Percentiles rank a stretch among this genome's conserved stretches.
These are phyloP conservation scores for Cheilosia soror DNA, from an alignment of 2,888 invertebrate genomes.

Conservation along the genomic window DNA sequence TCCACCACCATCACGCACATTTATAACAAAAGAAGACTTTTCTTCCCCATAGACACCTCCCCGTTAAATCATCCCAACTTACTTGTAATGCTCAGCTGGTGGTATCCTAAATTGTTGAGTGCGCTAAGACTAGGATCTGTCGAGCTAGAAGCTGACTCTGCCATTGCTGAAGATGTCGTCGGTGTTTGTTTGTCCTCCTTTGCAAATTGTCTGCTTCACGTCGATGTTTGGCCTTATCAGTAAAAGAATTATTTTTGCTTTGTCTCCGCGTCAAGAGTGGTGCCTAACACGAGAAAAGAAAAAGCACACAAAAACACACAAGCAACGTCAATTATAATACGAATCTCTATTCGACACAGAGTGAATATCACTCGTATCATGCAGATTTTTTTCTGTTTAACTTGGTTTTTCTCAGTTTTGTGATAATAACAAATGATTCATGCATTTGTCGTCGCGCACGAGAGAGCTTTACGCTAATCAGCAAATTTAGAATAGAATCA, in stretches of 20 bases:
- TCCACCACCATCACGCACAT: slow-evolving; percentile 36
- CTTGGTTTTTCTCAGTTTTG: not conserved
- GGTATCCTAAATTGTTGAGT: slow-evolving; percentile 84
- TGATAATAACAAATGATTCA: slow-evolving; percentile 67
- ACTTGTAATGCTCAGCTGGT: slow-evolving; percentile 89
- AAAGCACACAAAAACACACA: slow-evolving; percentile 10
- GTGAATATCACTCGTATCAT: slow-evolving; percentile 5
- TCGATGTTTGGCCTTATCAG: slow-evolving; percentile 44
- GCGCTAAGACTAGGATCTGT: slow-evolving; percentile 70
- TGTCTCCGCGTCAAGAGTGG: slow-evolving; percentile 56
- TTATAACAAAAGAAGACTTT: slow-evolving; percentile 16
- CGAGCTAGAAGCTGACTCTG: slow-evolving; percentile 70
- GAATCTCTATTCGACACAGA: not conserved
- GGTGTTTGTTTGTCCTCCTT: slow-evolving; percentile 20
- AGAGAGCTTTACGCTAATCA: slow-evolving; percentile 49
- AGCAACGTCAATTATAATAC: slow-evolving; percentile 5
- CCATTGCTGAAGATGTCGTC: slow-evolving; percentile 71
- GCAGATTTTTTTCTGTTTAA: slow-evolving; percentile 2
- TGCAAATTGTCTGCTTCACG: not conserved
- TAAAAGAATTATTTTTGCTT: slow-evolving; percentile 36
- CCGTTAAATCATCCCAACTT: slow-evolving; percentile 80
- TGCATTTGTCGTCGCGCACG: not conserved
- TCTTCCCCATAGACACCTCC: not conserved
- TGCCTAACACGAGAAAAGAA: slow-evolving; percentile 32
- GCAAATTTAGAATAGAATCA: slow-evolving; percentile 15